These are phyloP conservation scores for Onychostoma macrolepis DNA, from an alignment of 2,113 vertebrate species.

Conservation along the genomic window DNA sequence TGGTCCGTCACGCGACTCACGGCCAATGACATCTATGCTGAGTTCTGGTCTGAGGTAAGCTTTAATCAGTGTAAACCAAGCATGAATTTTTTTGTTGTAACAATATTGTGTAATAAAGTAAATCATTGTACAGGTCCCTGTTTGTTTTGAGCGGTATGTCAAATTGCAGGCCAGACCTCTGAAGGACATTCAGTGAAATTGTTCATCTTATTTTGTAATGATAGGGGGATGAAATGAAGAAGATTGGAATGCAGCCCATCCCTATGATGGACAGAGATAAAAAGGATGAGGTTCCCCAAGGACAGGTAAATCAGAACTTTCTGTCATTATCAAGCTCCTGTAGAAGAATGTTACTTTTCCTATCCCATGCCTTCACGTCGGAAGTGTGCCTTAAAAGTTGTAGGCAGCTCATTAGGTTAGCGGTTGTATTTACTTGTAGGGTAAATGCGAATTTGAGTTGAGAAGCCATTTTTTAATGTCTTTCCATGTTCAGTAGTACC, in stretches of 20 bases:
- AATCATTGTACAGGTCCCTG: not conserved
- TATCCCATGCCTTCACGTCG: not conserved
- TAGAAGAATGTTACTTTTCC: not conserved
- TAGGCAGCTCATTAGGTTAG: not conserved
- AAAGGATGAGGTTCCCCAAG: constrained; percentile 92
- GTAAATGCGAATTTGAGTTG: not conserved
- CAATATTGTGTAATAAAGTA: not conserved
- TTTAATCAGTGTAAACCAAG: constrained; percentile 36
- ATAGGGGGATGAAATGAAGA: constrained; percentile 98
- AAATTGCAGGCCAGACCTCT: not conserved
- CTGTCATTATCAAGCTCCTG: not conserved
- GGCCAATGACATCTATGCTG: constrained; percentile 95
- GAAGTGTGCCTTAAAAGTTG: not conserved
- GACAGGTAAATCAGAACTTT: constrained; percentile 83
- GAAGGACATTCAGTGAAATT: not conserved
- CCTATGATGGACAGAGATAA: constrained; percentile 99
- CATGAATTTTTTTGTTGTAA: not conserved
- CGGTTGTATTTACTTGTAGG: not conserved
- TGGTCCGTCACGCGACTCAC: constrained; percentile 94
- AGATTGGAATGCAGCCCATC: constrained; percentile 94
- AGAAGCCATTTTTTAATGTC: not conserved
- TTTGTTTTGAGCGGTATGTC: not conserved
- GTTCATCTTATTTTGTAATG: not conserved
- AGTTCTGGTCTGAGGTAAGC: constrained; percentile 98
- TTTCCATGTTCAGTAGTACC: not conserved